A percentile compares a stretch with the other conserved stretches of the same genome.
Evolutionary conservation across 2,888 invertebrate species (phyloP).

Genomic region (Acanthacorydalis orientalis): DNA sequence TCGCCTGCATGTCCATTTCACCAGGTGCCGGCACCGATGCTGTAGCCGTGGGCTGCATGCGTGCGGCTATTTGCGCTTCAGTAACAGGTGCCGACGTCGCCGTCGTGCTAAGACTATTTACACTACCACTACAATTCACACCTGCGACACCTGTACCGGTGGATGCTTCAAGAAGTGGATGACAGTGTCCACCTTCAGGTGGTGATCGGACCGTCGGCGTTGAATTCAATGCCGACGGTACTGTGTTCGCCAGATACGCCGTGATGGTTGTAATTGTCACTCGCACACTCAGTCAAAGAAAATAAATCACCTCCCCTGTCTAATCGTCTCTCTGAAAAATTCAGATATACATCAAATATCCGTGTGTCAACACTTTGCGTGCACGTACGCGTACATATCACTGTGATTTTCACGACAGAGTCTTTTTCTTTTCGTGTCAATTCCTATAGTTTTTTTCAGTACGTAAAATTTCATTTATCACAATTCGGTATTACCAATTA

Average conservation of each 20-base stretch:
- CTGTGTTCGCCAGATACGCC: slow-evolving; percentile 5
- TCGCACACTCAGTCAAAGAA: background rate
- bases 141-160: background rate
- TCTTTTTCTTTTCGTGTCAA: background rate
- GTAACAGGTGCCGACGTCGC: background rate
- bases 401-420: too few species aligned
- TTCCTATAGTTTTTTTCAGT: background rate
- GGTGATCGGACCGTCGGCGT: background rate
- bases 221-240: slow-evolving; percentile 5
- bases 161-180: background rate
- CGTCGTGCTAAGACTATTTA: background rate
- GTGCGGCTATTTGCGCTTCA: slow-evolving; percentile 19
- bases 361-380: too few species aligned
- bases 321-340: background rate
- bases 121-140: background rate
- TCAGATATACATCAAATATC: background rate
- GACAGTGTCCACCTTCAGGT: background rate
- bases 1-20: slow-evolving; percentile 83
- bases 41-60: slow-evolving; percentile 62
- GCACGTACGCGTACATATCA: too few species aligned
- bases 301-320: background rate
- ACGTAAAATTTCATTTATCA: background rate
- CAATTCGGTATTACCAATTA: background rate
- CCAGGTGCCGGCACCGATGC: slow-evolving; percentile 57
- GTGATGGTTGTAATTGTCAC: slow-evolving; percentile 1